Base-by-base conservation (phyloP, 2,113 vertebrate genomes). In the Engraulis encrasicolus region DNA sequence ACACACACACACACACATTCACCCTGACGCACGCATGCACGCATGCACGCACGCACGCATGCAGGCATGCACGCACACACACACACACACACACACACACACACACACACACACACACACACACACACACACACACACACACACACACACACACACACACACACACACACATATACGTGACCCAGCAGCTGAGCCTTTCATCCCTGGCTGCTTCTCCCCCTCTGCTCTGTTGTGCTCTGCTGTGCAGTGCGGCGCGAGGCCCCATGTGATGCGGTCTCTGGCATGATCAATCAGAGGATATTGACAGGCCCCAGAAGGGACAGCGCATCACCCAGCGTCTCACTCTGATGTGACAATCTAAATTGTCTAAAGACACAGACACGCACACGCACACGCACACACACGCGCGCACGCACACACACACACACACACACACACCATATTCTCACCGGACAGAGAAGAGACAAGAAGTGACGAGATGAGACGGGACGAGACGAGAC, bases 251-350 rank as follows among this genome's bases (percentile, higher is more conserved):
- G 89, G 91, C 45, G 78, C 80, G 27, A 5, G 40, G 9, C 78
- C 31, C 89, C 12, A 81, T 85, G 89, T 87, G 89, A 91, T 50
- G 78, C 79, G 27, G 81, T 88, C n/a, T n/a, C n/a, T n/a, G 85
- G 74, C 88, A 93, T 90, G 91, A 95, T 95, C 93, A 94, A 94
- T 95, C 93, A 95, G 88, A 50, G 78, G 85, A 91, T 92, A 94
- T 94, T 94, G 93, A 93, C 92, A 93, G 87, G 38, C 48, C 74
- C 82, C 89, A 89, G 89, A 86, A 89, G 88, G 92, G 82, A 86
- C 89, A 85, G 50, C 23, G 34, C 3, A 45, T 45, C 40, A 23
- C 27, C 58, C 58, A 66, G 66, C 27, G 27, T 15, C 66, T 34
- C 0, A 54, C 66, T 71, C 89, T 61, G 80, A 78, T 81, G 71